phyloP scores from a whole-genome alignment of 2,113 vertebrate genomes.

The Aythya baeri region DNA sequence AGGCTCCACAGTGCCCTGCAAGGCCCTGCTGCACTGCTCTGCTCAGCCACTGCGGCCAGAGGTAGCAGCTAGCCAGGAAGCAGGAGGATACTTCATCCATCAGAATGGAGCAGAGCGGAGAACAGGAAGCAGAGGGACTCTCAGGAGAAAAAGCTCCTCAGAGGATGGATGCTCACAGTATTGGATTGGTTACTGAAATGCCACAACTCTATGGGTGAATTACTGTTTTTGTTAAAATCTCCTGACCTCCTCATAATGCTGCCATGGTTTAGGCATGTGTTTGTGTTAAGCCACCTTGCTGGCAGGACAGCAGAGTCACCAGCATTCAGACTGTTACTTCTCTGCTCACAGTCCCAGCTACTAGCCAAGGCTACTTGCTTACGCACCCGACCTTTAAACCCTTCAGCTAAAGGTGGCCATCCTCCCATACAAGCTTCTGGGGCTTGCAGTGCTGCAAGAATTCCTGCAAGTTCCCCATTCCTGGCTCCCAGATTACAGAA shows the following conservation, averaged over 20 bases:
- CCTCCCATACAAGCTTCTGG: not conserved
- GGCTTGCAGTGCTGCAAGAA: not conserved
- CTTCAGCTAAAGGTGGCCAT: not conserved
- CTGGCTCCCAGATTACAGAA: not conserved
- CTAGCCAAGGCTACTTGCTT: not conserved
- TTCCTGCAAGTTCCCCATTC: not conserved
- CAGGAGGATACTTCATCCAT: not conserved
- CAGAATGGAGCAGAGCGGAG: not conserved
- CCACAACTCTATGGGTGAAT: not conserved
- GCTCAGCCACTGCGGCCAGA: not conserved
- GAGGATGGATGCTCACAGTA: accelerated
- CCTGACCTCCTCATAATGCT: not conserved
- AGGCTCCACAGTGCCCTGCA: not conserved
- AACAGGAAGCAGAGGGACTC: accelerated
- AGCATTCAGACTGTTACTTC: not conserved
- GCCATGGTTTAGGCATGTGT: not conserved
- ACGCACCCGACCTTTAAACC: not conserved
- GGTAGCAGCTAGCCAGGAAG: not conserved
- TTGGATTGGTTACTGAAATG: not conserved
- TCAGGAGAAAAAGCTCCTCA: not conserved
- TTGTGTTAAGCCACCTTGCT: not conserved
- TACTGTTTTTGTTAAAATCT: not conserved
- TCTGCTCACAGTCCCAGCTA: not conserved
- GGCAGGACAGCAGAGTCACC: not conserved
- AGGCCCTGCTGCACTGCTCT: not conserved